phyloP scores from a whole-genome alignment of 2,797 vertebrate species.

The Coracias cyanogaster region DNA sequence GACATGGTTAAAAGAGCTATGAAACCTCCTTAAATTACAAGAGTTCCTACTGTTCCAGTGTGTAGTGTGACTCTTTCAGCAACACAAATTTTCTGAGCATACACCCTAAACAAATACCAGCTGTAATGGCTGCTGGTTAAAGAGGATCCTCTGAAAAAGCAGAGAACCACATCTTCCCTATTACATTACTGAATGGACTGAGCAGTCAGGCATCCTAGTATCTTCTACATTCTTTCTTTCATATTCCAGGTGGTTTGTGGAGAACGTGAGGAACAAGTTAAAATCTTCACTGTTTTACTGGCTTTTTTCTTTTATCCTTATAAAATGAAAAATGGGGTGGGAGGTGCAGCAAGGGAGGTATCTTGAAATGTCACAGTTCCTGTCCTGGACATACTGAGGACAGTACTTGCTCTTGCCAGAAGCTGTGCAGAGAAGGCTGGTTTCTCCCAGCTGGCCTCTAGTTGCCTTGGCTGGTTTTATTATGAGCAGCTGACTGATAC shows the following conservation, averaged over 20 bases:
- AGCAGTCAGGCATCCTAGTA: background rate
- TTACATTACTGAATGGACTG: background rate
- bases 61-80: background rate
- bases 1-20: background rate
- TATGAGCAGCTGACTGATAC: background rate
- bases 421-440: background rate
- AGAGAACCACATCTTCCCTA: background rate
- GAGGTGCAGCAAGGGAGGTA: background rate
- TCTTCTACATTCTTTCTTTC: background rate
- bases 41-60: background rate
- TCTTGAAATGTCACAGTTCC: background rate
- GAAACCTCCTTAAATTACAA: background rate
- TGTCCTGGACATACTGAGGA: background rate
- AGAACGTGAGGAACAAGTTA: background rate
- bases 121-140: background rate
- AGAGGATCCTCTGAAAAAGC: background rate
- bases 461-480: background rate
- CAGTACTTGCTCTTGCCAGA: background rate
- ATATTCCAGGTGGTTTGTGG: accelerated
- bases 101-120: background rate
- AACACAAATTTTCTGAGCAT: background rate
- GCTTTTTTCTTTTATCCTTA: background rate
- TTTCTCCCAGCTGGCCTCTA: background rate
- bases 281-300: background rate
- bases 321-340: background rate